Base-by-base conservation (phyloP, 2,113 vertebrate species). In the Halcyon senegalensis region DNA sequence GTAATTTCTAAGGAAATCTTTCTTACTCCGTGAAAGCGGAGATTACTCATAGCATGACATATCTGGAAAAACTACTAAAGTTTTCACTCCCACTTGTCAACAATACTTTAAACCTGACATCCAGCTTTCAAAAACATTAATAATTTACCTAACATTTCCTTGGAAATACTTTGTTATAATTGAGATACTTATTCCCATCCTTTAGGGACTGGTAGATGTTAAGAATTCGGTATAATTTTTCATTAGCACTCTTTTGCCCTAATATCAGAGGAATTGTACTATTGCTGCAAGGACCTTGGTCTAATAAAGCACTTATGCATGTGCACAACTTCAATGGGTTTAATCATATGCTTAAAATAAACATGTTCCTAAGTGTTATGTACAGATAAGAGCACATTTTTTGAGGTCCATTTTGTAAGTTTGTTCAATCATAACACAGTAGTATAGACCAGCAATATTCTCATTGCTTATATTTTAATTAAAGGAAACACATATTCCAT, bases 11-110 rank as follows among this genome's bases (percentile, higher is more conserved):
- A 93, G 59, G 67, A 90, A 95, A 62, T 55, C 37, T 87, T 63
- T 70, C 48, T 56, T 60, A 17, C 7, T 59, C 46, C 0, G 0
- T 74, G 63, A 53, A 93, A 94, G 41, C 0, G 0, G 17, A 95
- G 19, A 88, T 95, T 96, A 88, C 55, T 90, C 93, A 92, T 23
- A 92, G n/a, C 30, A 74, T 50, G 62, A 93, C 60, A 89, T 63
- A 93, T 76, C 81, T 93, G 63, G 75, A 89, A 91, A 58, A 90
- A 86, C 27, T 75, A 58, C 78, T 68, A 70, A 81, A 74, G 14
- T 6, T 62, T 93, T 94, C 23, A 46, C 46, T 95, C 46, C 59
- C 33, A 39, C 19, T 80, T 59, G 7, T 86, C 59, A 74, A n/a
- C 14, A 86, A 43, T 66, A 77, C 9, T 77, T 94, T 78, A 91